Percentiles rank a stretch among this genome's conserved stretches.
Evolutionary conservation across 2,888 invertebrate species (phyloP).

Genomic region (Perdita meconis): DNA sequence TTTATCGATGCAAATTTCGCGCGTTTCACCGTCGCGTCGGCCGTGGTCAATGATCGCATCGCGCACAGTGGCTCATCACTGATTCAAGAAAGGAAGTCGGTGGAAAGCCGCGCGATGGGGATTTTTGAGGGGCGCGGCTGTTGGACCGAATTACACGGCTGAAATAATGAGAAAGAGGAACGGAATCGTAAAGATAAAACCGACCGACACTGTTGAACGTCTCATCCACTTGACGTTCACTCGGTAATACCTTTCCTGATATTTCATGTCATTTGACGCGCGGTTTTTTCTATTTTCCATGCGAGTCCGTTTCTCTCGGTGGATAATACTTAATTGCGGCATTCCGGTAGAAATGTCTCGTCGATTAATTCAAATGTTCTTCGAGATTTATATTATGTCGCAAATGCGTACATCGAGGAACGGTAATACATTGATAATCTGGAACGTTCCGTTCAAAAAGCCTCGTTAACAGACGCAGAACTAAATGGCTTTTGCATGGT

Average conservation of each 20-base stretch:
- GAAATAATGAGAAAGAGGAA: slow-evolving; percentile 31
- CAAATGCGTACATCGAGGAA: neutral
- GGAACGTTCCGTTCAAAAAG: neutral
- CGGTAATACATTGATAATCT: neutral
- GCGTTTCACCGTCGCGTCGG: neutral
- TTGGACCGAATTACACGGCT: slow-evolving; percentile 48
- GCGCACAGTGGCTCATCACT: neutral
- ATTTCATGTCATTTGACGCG: slow-evolving; percentile 23
- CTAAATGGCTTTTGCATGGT: no score
- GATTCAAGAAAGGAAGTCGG: neutral
- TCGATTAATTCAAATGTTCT: slow-evolving; percentile 14
- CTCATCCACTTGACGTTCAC: slow-evolving; percentile 33
- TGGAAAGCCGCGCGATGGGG: neutral
- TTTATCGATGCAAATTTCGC: neutral
- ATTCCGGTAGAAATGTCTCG: neutral
- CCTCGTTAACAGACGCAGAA: no score
- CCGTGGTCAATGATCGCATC: neutral
- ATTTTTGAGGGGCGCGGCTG: slow-evolving; percentile 19
- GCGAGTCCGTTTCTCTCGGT: neutral
- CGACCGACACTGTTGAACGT: slow-evolving; percentile 38
- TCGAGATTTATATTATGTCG: neutral
- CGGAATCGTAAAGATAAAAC: slow-evolving; percentile 40
- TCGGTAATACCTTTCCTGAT: slow-evolving; percentile 40
- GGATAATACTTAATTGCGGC: slow-evolving; percentile 1
- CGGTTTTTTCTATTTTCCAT: slow-evolving; percentile 14